Base-by-base conservation (phyloP, 2,888 invertebrate genomes). In the Eustalomyia histrio region DNA sequence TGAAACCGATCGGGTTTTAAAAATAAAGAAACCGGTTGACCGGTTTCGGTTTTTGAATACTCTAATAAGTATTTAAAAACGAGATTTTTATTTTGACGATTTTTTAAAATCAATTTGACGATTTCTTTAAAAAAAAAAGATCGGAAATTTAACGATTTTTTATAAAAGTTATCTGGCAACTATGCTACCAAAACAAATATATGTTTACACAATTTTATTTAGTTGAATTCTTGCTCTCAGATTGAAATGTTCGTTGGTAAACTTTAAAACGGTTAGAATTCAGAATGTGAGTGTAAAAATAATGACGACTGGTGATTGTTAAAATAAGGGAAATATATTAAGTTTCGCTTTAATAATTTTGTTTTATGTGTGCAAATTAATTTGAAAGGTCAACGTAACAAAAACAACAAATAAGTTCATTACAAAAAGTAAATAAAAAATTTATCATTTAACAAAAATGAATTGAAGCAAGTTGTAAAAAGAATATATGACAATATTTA, bases 161-260 rank as follows among this genome's bases (percentile, higher is more conserved):
- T n/a, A n/a, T n/a, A n/a, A n/a, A n/a, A n/a, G n/a, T n/a, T n/a
- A n/a, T n/a, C n/a, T n/a, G n/a, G n/a, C 43, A 63, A 14, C 14
- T 29, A 6, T n/a, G n/a, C 24, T 16, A 16, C 10, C 53, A 61
- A 35, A 53, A 52, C 9, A 60, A 65, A 58, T 50, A n/a, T 4
- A n/a, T 52, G 21, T 50, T 55, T 64, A 21, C 43, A 57, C 18
- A 75, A 64, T 35, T 21, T 21, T 65, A 65, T 68, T 81, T 58
- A 78, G 78, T 81, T 78, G 67, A 61, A 71, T 78, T 81, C 78
- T 72, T 71, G 65, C 81, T 81, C 78, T 78, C 55, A 39, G 10
- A 63, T 57, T 12, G 65, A 60, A 58, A 47, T 61, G 74, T 74
- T 69, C 21, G 65, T 16, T 18, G 29, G 12, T 10, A 14, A 6